Evolutionary conservation across 2,888 invertebrate species (phyloP).

Genomic region (Drosophila affinis): DNA sequence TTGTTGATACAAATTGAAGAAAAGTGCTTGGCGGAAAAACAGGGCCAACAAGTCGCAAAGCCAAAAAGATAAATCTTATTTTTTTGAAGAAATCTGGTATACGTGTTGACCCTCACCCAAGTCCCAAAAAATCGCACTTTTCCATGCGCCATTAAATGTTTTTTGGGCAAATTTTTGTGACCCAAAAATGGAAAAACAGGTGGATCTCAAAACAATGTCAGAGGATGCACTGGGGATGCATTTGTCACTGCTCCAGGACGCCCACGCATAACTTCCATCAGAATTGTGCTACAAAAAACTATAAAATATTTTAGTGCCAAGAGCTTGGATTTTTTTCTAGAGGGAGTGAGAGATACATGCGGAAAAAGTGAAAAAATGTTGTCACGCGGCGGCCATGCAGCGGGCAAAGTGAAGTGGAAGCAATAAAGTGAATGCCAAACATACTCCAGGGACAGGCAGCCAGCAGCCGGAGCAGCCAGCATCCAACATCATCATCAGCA

Average conservation of each 20-base stretch:
- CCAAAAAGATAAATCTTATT: slow-evolving; percentile 51
- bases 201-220: slow-evolving; percentile 22
- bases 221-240: slow-evolving; percentile 59
- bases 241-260: slow-evolving; percentile 57
- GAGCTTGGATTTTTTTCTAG: slow-evolving; percentile 37
- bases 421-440: slow-evolving; percentile 64
- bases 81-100: slow-evolving; percentile 9
- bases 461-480: slow-evolving; percentile 27
- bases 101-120: slow-evolving; percentile 20
- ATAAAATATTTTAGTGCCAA: slow-evolving; percentile 48
- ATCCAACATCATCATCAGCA: slow-evolving; percentile 28
- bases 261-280: slow-evolving; percentile 68
- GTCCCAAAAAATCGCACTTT: slow-evolving; percentile 1
- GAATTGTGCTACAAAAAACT: slow-evolving; percentile 61
- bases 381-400: slow-evolving; percentile 32
- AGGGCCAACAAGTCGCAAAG: slow-evolving; percentile 30
- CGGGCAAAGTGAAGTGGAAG: slow-evolving; percentile 49
- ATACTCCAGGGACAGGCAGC: slow-evolving; percentile 32
- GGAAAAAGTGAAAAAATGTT: slow-evolving; percentile 27
- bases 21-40: not conserved
- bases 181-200: slow-evolving; percentile 16
- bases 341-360: not conserved
- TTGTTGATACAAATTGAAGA: slow-evolving; percentile 43
- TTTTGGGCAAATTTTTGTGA: slow-evolving; percentile 25
- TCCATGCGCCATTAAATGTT: slow-evolving; percentile 20